A percentile compares a stretch with the other conserved stretches of the same genome.
These are phyloP conservation scores for Mormyrus proboscirostris DNA, from an alignment of 2,797 vertebrate species.

Conservation along the genomic window DNA sequence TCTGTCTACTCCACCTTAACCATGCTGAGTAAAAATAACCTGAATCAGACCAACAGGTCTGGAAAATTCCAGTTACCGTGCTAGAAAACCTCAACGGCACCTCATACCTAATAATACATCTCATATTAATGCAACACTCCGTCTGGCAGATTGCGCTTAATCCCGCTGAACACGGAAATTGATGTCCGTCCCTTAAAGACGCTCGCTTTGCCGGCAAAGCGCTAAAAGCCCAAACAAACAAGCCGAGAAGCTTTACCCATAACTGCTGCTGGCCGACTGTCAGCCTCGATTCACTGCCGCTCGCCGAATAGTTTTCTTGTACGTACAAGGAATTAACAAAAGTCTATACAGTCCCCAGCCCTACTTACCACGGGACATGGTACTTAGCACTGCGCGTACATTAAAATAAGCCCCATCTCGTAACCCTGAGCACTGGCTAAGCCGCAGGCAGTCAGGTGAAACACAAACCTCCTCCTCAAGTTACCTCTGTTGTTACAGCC, in stretches of 20 bases:
- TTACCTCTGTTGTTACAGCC: background rate
- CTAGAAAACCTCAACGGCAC: background rate
- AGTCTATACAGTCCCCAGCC: background rate
- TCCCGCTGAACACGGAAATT: background rate
- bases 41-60: background rate
- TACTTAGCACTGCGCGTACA: background rate
- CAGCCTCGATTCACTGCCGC: background rate
- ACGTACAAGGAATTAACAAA: background rate
- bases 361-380: background rate
- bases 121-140: background rate
- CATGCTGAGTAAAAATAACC: background rate
- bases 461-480: background rate
- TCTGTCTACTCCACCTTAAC: background rate
- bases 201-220: background rate
- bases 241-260: background rate
- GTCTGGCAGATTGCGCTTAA: background rate
- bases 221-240: background rate
- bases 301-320: background rate
- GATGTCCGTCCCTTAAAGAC: background rate
- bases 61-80: background rate
- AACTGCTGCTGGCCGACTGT: background rate
- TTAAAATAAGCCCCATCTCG: background rate
- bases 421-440: background rate
- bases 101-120: background rate
- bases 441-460: background rate